Evolutionary conservation across 2,888 invertebrate species (phyloP).

Genomic region (Hyppa rectilinea): DNA sequence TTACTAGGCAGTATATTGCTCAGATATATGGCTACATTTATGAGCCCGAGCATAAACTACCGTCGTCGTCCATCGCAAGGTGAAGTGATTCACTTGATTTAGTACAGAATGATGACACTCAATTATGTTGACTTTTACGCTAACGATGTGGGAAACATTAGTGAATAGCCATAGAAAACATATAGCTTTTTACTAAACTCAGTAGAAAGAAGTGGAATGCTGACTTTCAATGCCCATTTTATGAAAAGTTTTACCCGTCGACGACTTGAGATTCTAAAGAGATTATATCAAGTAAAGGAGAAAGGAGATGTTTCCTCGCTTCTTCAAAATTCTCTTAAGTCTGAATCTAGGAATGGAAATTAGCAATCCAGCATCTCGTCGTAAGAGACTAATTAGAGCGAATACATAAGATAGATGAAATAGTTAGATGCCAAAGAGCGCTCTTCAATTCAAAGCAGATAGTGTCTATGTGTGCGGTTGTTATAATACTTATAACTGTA

Average conservation of each 20-base stretch:
- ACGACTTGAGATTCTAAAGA: background rate
- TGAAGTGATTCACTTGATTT: constrained; percentile 48
- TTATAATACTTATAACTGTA: background rate
- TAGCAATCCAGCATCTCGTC: constrained; percentile 1
- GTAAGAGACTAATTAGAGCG: background rate
- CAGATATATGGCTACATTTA: constrained; percentile 47
- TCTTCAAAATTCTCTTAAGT: constrained; percentile 5
- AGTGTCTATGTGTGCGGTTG: background rate
- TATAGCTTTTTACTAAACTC: background rate
- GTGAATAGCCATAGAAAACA: background rate
- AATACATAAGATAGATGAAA: background rate
- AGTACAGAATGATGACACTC: constrained; percentile 29
- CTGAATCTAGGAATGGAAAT: constrained; percentile 28
- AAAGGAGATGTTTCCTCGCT: background rate
- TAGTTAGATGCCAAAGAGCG: background rate
- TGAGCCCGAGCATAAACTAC: constrained; percentile 37
- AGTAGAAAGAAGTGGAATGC: background rate
- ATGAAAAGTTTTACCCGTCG: background rate
- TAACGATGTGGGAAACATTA: constrained; percentile 29
- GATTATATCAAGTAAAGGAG: background rate
- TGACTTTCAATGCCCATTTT: background rate
- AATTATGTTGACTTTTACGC: constrained; percentile 32
- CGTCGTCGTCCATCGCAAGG: constrained; percentile 19
- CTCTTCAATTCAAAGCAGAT: background rate
- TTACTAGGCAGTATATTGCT: constrained; percentile 37